A percentile compares a stretch with the other conserved stretches of the same genome.
Evolutionary conservation across 2,797 vertebrate species (phyloP).

Genomic region (Chloroceryle amazona): DNA sequence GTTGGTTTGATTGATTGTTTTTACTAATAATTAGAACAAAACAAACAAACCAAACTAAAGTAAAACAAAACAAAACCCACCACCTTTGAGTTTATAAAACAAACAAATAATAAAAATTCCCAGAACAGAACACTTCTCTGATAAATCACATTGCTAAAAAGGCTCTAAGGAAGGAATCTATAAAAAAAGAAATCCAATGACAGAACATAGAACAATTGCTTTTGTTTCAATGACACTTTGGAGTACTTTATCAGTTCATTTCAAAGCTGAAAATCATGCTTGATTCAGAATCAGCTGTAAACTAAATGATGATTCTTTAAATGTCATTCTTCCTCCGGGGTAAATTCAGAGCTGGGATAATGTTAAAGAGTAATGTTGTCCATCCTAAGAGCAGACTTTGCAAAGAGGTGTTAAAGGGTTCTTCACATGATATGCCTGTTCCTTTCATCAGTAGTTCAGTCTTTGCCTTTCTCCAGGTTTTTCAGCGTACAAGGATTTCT

Average conservation of each 20-base stretch:
- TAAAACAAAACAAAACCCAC: background rate
- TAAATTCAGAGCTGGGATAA: background rate
- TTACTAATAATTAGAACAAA: background rate
- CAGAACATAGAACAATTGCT: background rate
- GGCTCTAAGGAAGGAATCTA: background rate
- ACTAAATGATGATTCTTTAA: background rate
- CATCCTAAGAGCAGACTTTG: background rate
- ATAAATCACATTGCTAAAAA: background rate
- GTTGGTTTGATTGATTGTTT: background rate
- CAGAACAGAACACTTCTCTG: background rate
- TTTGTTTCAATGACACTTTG: background rate
- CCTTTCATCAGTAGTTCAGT: background rate
- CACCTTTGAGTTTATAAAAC: background rate
- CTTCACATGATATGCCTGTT: background rate
- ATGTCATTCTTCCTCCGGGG: background rate
- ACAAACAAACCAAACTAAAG: background rate
- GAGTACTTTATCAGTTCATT: background rate
- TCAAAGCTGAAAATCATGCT: background rate
- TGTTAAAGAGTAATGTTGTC: background rate
- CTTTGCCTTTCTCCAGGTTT: background rate
- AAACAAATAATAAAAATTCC: background rate
- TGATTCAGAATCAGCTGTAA: slow-evolving; percentile 7
- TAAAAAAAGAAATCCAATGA: background rate
- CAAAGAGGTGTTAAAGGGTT: background rate
- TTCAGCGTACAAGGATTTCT: background rate